Base-by-base conservation (phyloP, 1,140 invertebrate species). In the Meloidogyne floridensis region DNA sequence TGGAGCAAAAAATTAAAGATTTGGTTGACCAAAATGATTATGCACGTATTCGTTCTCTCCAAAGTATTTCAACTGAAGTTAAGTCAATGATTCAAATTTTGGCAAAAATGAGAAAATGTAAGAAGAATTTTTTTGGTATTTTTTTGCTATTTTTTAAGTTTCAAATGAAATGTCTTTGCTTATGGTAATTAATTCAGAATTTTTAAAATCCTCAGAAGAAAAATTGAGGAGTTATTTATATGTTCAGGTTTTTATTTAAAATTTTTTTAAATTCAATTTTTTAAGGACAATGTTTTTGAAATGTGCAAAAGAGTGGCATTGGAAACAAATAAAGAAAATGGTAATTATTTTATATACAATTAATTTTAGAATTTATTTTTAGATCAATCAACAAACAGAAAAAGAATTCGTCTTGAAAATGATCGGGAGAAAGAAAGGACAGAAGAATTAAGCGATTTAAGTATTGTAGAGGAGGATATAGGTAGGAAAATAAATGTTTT, bases 121-220 rank as follows among this genome's bases (percentile, higher is more conserved):
- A 47, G 4, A 47, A 47, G 6, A 47, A 47, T 15, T 59, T 59
- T 9, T 59, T 59, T 73, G 2, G 3, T 6, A n/a, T n/a, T 6
- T 18, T 6, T 65, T 65, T n/a, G 2, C 7, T 5, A n/a, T n/a
- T n/a, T 65, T 32, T 54, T 47, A 54, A 74, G 43, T 74, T 74
- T 5, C 72, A 32, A 47, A 47, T 74, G 43, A 74, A 54, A 74
- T 47, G 13, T 6, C 72, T 4, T 47, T 47, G 20, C 51, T 74
- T 54, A 74, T 47, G 51, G 51, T 74, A 47, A 54, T 47, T 15
- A 74, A 74, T 74, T 18, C 72, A 20, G 72, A 74, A 74, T 74
- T 54, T 7, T 18, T 54, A 18, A 74, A 74, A 74, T 47, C 72
- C 1, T 74, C 72, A 32, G 72, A 74, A 8, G 59, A 65, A 65